phyloP scores from a whole-genome alignment of 1,140 invertebrate genomes.

The Drosophila sp. region DNA sequence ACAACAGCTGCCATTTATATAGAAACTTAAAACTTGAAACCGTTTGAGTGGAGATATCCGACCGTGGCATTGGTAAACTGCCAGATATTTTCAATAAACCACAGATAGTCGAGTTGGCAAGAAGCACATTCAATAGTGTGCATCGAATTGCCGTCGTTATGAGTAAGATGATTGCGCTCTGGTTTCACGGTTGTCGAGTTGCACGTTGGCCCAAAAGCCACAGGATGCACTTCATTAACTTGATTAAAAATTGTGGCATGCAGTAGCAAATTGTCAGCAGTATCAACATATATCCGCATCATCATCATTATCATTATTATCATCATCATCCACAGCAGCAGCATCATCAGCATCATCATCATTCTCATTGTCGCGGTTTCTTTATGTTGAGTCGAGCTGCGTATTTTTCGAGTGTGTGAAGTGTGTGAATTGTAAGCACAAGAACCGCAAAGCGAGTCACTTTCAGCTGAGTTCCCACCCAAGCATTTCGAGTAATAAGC shows the following conservation, averaged over 20 bases:
- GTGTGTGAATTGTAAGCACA: slow-evolving; percentile 45
- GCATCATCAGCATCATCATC: neutral
- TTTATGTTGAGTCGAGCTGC: slow-evolving; percentile 23
- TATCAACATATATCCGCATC: neutral
- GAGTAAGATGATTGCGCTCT: slow-evolving; percentile 30
- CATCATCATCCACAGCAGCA: neutral
- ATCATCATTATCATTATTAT: neutral
- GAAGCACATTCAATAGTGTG: slow-evolving; percentile 11
- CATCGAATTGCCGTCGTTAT: slow-evolving; percentile 28
- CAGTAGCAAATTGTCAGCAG: slow-evolving; percentile 29
- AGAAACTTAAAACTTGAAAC: neutral
- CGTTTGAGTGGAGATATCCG: slow-evolving; percentile 1
- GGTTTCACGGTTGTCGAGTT: slow-evolving; percentile 14
- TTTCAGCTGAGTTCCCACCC: slow-evolving; percentile 69
- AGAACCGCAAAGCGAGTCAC: slow-evolving; percentile 77
- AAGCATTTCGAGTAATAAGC: slow-evolving; percentile 15
- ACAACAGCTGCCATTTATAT: slow-evolving; percentile 16
- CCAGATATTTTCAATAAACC: slow-evolving; percentile 29
- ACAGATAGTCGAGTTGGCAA: slow-evolving; percentile 1
- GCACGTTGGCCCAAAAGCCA: slow-evolving; percentile 66
- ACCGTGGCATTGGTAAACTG: slow-evolving; percentile 1
- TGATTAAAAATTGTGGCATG: slow-evolving; percentile 69
- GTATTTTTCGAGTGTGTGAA: slow-evolving; percentile 12
- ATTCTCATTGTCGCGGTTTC: slow-evolving; percentile 37
- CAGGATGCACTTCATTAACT: slow-evolving; percentile 80